phyloP scores from a whole-genome alignment of 2,797 vertebrate species.

The Sphenodon punctatus region DNA sequence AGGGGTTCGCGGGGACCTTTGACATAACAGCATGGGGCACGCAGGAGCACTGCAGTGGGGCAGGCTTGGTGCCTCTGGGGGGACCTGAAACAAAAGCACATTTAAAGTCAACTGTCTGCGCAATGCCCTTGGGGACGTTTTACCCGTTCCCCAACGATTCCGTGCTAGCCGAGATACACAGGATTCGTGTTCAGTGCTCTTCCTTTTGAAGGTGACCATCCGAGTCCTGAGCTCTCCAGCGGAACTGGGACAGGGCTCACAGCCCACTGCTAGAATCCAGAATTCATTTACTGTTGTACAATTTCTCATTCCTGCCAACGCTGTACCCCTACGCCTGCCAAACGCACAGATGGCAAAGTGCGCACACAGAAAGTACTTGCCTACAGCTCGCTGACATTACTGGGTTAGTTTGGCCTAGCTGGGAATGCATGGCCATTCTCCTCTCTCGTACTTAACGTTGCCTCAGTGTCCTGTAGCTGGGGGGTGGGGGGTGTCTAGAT shows the following conservation, averaged over 20 bases:
- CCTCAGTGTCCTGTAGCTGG: too few species aligned
- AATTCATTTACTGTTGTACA: conserved; percentile 17
- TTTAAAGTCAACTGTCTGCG: neutral
- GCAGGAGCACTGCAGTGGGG: neutral
- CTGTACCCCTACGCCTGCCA: neutral
- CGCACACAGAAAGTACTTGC: neutral
- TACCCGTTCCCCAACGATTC: neutral
- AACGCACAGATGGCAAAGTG: neutral
- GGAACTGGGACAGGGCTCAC: neutral
- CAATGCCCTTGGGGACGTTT: neutral
- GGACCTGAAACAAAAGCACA: neutral
- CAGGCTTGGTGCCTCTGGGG: neutral
- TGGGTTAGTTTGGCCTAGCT: neutral
- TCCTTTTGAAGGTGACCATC: neutral
- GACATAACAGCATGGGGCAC: neutral
- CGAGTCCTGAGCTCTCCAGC: neutral
- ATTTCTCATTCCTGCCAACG: neutral
- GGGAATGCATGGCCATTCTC: neutral
- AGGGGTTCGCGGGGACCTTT: neutral
- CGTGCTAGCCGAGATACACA: neutral
- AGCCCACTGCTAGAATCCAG: conserved; percentile 26
- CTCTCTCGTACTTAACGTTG: too few species aligned
- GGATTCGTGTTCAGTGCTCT: neutral
- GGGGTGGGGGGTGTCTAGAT: neutral
- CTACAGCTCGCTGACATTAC: neutral